A percentile compares a stretch with the other conserved stretches of the same genome.
Conservation (phyloP, 2,113 vertebrate genomes). For the Daphoenositta chrysoptera region DNA sequence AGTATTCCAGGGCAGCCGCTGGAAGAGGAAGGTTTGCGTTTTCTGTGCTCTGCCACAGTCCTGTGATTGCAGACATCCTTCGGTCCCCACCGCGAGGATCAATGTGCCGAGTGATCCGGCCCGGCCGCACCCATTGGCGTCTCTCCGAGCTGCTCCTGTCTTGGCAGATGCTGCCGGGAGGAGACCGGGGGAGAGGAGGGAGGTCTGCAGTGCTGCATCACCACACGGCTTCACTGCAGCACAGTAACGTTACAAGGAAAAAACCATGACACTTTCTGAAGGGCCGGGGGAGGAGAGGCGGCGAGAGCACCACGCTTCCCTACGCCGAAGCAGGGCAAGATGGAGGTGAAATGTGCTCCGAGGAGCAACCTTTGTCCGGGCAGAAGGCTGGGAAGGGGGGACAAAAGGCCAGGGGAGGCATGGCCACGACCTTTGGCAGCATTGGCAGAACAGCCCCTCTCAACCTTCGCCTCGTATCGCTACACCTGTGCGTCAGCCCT, state of each 20-base stretch:
- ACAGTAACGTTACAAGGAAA: background rate
- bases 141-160: slow-evolving; percentile 34
- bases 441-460: background rate
- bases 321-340: background rate
- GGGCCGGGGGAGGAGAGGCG: background rate
- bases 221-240: slow-evolving; percentile 39
- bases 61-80: background rate
- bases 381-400: background rate
- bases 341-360: background rate
- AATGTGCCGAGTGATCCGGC: background rate
- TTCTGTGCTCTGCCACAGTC: background rate
- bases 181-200: background rate
- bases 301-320: accelerated
- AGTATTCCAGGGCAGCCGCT: background rate
- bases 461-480: background rate
- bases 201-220: slow-evolving; percentile 60
- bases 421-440: background rate
- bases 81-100: background rate
- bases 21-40: background rate
- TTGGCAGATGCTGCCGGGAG: slow-evolving; percentile 33
- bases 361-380: background rate
- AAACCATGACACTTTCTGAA: background rate
- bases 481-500: background rate
- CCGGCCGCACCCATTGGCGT: slow-evolving; percentile 39
- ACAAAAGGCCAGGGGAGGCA: background rate